Evolutionary conservation across 2,797 vertebrate genomes (phyloP).

Genomic region (Liparis tanakae): DNA sequence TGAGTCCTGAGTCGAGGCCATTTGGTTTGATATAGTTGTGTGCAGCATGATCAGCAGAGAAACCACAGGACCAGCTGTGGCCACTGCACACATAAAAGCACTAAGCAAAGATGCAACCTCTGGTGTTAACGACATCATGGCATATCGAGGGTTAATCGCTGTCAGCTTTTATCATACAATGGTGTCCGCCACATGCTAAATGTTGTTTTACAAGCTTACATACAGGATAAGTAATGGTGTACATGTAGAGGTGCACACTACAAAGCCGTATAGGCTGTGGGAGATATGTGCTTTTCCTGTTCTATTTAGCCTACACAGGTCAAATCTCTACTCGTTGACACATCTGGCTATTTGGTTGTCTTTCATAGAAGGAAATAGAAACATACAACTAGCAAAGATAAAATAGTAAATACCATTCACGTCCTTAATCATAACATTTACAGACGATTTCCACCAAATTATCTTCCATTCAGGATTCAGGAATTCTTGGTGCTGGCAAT

Average conservation of each 20-base stretch:
- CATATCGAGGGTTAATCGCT: not conserved
- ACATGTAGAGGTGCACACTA: slow-evolving; percentile 4
- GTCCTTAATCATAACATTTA: not conserved
- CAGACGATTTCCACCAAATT: not conserved
- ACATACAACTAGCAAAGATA: not conserved
- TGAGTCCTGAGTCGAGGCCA: slow-evolving; percentile 46
- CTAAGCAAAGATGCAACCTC: not conserved
- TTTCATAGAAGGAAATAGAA: not conserved
- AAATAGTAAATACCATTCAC: not conserved
- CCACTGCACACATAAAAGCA: not conserved
- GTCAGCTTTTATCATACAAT: not conserved
- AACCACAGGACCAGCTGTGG: slow-evolving; percentile 74
- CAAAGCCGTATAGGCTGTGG: not conserved
- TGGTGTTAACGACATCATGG: not conserved
- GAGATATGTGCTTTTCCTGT: slow-evolving; percentile 22
- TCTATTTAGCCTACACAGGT: not conserved
- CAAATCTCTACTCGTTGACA: not conserved
- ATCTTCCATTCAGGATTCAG: not conserved
- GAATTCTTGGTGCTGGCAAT: not conserved
- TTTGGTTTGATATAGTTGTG: slow-evolving; percentile 11
- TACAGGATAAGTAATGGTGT: slow-evolving; percentile 10
- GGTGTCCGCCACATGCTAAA: slow-evolving; percentile 16
- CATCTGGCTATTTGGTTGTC: not conserved
- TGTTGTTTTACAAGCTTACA: slow-evolving; percentile 20
- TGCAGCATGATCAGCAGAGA: not conserved